Base-by-base conservation (phyloP, 2,888 invertebrate genomes). In the Tetrapedia diversipes region DNA sequence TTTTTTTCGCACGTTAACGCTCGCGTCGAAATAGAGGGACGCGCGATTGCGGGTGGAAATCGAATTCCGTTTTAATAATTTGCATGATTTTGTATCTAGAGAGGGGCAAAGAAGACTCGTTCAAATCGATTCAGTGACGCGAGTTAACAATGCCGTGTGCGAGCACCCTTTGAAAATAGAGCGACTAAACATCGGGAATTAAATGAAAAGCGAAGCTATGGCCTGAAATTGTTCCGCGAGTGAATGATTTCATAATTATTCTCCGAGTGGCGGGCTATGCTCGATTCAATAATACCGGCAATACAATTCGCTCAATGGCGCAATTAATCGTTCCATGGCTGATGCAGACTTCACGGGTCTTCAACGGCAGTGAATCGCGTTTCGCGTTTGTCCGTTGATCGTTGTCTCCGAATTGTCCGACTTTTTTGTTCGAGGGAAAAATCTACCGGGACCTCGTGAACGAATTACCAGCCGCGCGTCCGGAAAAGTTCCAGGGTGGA, bases 241-340 rank as follows among this genome's bases (percentile, higher is more conserved):
- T 66, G 82, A 72, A 68, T 77, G 65, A 82, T 75, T 79, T 77
- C 82, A 77, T 84, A 82, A 84, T 83, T 82, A 77, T 84, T 69
- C 74, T 57, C 64, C 54, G 77, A 79, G 73, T 82, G 59, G 47
- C 67, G 37, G 69, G 39, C 77, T 59, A 53, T 37, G 71, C 60
- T 64, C 73, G 67, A 78, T 66, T 51, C 69, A 43, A 80, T 79
- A 75, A 77, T 77, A 71, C 60, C 59, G 51, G 61, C 56, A 77
- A 84, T 78, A 49, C 60, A 41, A 79, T 69, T 69, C 71, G 39
- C 54, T 56, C 70, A 71, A 71, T 79, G 75, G 8, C 69, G 73
- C 59, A 65, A 83, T 84, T 83, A 79, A 79, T 72, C 63, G 49
- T 64, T 47, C 69, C 34, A 39, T 51, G 47, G 43, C 7, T 39